These are phyloP conservation scores for Phorcus lineatus DNA, from an alignment of 2,888 invertebrate species.

Conservation along the genomic window DNA sequence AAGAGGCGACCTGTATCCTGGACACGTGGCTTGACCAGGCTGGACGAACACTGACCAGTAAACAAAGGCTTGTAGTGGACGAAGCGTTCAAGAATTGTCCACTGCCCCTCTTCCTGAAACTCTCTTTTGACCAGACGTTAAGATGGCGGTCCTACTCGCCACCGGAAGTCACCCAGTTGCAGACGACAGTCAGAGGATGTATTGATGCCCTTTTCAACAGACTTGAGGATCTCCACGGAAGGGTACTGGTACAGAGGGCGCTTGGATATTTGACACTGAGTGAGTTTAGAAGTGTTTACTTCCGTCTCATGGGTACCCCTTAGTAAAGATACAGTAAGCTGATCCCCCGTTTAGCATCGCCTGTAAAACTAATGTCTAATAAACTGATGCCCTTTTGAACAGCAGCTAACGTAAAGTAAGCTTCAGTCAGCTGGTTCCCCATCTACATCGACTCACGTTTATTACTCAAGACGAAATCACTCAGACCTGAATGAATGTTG, in stretches of 20 bases:
- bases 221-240: constrained; percentile 65
- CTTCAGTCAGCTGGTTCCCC: too few species aligned
- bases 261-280: constrained; percentile 66
- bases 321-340: too few species aligned
- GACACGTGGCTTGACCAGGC: constrained; percentile 58
- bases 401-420: too few species aligned
- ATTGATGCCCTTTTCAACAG: constrained; percentile 57
- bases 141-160: constrained; percentile 67
- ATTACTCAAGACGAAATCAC: too few species aligned
- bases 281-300: constrained; percentile 27
- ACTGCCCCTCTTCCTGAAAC: constrained; percentile 64
- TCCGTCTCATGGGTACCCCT: too few species aligned
- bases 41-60: constrained; percentile 51
- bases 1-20: constrained; percentile 60
- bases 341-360: too few species aligned
- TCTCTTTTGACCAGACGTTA: constrained; percentile 67
- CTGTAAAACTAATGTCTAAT: too few species aligned
- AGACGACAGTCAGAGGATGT: constrained; percentile 54
- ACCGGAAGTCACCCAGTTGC: constrained; percentile 43
- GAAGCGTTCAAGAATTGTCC: constrained; percentile 57
- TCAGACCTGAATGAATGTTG: too few species aligned
- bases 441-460: too few species aligned
- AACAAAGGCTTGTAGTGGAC: constrained; percentile 52
- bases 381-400: too few species aligned
- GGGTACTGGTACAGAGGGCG: constrained; percentile 62